Evolutionary conservation across 1,140 invertebrate genomes (phyloP).

Genomic region (Drosophila carrolli): DNA sequence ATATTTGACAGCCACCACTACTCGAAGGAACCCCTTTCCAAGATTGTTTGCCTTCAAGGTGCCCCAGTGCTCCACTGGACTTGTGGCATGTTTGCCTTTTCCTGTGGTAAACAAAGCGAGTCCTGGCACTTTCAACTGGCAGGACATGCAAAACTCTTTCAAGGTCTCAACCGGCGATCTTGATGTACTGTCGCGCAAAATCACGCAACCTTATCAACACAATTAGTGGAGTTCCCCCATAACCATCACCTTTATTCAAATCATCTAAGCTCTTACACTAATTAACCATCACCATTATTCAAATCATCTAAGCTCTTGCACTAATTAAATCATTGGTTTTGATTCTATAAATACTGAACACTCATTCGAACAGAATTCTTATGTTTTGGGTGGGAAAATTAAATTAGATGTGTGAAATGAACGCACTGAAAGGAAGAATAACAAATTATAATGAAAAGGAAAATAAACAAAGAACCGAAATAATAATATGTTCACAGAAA

Average conservation of each 20-base stretch:
- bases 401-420: conserved; percentile 16
- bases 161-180: conserved; percentile 40
- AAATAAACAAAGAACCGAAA: conserved; percentile 21
- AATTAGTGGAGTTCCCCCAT: conserved; percentile 21
- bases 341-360: conserved; percentile 21
- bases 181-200: conserved; percentile 39
- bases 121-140: conserved; percentile 12
- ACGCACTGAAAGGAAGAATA: conserved; percentile 10
- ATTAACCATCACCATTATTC: not conserved
- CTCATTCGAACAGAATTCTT: conserved; percentile 14
- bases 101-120: conserved; percentile 31
- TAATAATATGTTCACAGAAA: not conserved
- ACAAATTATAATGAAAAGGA: conserved; percentile 27
- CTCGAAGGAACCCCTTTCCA: conserved; percentile 8
- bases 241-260: not conserved
- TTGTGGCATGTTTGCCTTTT: conserved; percentile 47
- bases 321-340: conserved; percentile 42
- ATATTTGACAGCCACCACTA: conserved; percentile 47
- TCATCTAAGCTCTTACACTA: conserved; percentile 12
- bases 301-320: conserved; percentile 12
- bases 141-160: conserved; percentile 45
- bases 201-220: conserved; percentile 49
- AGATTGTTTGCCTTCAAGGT: conserved; percentile 12
- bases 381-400: conserved; percentile 28
- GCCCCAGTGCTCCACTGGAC: conserved; percentile 7